phyloP scores from a whole-genome alignment of 2,113 vertebrate species.

The Sceloporus tristichus region DNA sequence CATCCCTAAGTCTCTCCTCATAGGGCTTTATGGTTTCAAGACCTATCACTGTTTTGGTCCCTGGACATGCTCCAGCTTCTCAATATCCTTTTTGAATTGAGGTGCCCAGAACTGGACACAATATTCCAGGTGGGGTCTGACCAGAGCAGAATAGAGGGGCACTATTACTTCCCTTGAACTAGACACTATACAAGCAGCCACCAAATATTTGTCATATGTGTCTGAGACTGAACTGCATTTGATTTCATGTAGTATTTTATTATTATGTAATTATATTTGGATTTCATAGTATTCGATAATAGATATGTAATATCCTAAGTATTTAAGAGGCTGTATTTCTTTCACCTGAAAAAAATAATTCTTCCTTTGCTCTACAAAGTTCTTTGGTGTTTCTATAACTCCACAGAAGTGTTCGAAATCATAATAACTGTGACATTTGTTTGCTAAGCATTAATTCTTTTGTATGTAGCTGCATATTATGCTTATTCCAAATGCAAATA shows the following conservation, averaged over 20 bases:
- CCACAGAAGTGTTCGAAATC: background rate
- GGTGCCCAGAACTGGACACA: too few species aligned
- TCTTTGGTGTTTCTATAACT: background rate
- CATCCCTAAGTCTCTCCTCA: too few species aligned
- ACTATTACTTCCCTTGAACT: too few species aligned
- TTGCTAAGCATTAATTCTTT: conserved; percentile 16
- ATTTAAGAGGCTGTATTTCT: background rate
- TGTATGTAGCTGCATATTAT: background rate
- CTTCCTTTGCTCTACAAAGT: too few species aligned
- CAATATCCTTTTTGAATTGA: too few species aligned
- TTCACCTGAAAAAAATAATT: background rate
- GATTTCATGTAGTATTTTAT: background rate
- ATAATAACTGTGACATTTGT: background rate
- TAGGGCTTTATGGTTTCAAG: too few species aligned
- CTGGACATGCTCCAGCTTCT: too few species aligned
- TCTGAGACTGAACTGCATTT: background rate
- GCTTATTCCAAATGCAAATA: background rate
- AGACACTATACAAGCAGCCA: background rate
- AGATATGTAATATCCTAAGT: background rate
- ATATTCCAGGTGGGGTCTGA: too few species aligned
- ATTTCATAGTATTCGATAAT: background rate
- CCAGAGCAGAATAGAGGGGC: too few species aligned
- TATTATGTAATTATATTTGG: too few species aligned
- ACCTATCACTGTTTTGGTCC: too few species aligned
- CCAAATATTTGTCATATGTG: background rate